Conservation (phyloP, 2,113 vertebrate genomes). For the Oreochromis niloticus region DNA sequence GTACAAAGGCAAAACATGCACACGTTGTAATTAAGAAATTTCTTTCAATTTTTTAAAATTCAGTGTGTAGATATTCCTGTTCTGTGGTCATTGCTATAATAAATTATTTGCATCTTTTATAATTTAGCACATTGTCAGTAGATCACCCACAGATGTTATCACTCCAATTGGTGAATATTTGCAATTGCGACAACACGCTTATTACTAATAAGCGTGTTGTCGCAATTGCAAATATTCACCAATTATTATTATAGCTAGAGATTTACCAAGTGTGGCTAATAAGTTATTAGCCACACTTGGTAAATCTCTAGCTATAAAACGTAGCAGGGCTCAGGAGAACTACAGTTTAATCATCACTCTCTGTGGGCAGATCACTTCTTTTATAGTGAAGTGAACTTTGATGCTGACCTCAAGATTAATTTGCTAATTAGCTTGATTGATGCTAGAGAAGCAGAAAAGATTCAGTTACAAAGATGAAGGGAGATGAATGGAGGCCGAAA, state of each 20-base stretch:
- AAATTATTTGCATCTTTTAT: not conserved
- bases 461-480: not conserved
- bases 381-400: not conserved
- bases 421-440: not conserved
- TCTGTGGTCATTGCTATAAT: not conserved
- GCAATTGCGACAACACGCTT: not conserved
- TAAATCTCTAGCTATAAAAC: not conserved
- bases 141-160: not conserved
- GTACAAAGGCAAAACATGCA: not conserved
- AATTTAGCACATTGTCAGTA: not conserved
- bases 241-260: too few species aligned
- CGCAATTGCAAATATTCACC: too few species aligned
- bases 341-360: not conserved
- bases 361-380: not conserved
- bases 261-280: too few species aligned
- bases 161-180: not conserved
- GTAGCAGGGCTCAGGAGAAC: not conserved
- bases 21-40: not conserved
- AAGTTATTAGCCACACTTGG: not conserved
- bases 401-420: not conserved
- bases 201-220: too few species aligned
- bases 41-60: not conserved
- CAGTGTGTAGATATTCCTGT: not conserved
- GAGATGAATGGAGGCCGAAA: not conserved
- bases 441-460: not conserved